These are phyloP conservation scores for Drosophila subsilvestris DNA, from an alignment of 2,888 invertebrate species.

Conservation along the genomic window DNA sequence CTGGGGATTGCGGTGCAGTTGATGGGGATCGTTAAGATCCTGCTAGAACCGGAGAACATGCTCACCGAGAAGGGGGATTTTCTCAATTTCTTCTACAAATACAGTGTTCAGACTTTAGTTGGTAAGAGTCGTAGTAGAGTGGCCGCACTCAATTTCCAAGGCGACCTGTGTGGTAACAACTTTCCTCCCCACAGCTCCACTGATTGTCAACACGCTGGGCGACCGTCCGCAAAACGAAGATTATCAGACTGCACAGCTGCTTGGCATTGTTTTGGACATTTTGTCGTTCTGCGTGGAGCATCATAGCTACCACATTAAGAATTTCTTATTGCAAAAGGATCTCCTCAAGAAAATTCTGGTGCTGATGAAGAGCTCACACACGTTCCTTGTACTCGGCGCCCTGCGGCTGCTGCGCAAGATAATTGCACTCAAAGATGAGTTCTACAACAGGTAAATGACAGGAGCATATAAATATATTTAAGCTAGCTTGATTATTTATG, in stretches of 20 bases:
- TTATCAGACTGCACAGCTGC: conserved; percentile 97
- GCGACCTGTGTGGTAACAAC: background rate
- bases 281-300: conserved; percentile 99
- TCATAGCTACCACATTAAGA: conserved; percentile 99
- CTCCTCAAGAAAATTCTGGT: conserved; percentile 97
- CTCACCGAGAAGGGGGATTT: conserved; percentile 99
- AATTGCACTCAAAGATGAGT: conserved; percentile 98
- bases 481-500: background rate
- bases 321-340: conserved; percentile 98
- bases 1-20: conserved; percentile 98
- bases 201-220: conserved; percentile 95
- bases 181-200: conserved; percentile 87
- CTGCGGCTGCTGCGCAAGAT: conserved; percentile 98
- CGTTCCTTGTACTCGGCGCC: conserved; percentile 98
- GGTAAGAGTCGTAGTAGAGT: conserved; percentile 85
- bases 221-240: conserved; percentile 96
- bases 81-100: conserved; percentile 98
- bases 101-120: conserved; percentile 98
- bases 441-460: conserved; percentile 90
- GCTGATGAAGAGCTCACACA: conserved; percentile 98
- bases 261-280: conserved; percentile 97
- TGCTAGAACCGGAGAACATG: conserved; percentile 99
- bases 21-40: conserved; percentile 95
- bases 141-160: background rate
- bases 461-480: background rate